phyloP scores from a whole-genome alignment of 2,113 vertebrate species.

The Petrocephalus microphthalmus region DNA sequence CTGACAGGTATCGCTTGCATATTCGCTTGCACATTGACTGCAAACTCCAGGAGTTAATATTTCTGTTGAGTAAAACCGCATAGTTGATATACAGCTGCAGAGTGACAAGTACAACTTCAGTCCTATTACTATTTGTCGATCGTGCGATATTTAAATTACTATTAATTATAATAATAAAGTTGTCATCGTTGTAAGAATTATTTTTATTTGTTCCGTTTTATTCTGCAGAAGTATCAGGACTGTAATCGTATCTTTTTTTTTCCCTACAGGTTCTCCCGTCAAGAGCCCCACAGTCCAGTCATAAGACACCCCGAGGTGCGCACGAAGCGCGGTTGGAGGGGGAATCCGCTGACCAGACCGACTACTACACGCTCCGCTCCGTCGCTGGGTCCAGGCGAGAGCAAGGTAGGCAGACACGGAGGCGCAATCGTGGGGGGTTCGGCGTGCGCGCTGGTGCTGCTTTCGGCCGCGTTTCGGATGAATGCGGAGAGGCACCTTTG shows the following conservation, averaged over 20 bases:
- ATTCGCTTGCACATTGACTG: neutral
- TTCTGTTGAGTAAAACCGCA: neutral
- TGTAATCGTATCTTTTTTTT: neutral
- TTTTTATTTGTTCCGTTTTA: neutral
- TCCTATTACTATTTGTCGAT: neutral
- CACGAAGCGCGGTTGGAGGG: neutral
- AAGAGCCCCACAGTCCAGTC: neutral
- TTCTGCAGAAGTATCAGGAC: neutral
- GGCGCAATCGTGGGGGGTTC: neutral
- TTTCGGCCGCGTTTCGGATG: neutral
- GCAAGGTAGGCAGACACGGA: conserved; percentile 16
- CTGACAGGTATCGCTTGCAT: conserved; percentile 7
- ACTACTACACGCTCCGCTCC: conserved; percentile 22
- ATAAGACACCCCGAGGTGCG: neutral
- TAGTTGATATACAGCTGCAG: neutral
- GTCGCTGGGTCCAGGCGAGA: conserved; percentile 19
- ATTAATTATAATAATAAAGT: neutral
- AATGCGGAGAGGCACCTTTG: conserved; percentile 3
- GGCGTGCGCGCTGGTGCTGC: neutral
- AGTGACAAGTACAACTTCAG: neutral
- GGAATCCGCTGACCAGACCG: neutral
- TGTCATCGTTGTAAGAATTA: neutral
- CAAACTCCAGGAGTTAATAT: neutral
- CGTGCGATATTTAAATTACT: neutral
- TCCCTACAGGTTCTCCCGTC: neutral